A percentile compares a stretch with the other conserved stretches of the same genome.
These are phyloP conservation scores for Corvus cornix DNA, from an alignment of 2,113 vertebrate genomes.

Conservation along the genomic window DNA sequence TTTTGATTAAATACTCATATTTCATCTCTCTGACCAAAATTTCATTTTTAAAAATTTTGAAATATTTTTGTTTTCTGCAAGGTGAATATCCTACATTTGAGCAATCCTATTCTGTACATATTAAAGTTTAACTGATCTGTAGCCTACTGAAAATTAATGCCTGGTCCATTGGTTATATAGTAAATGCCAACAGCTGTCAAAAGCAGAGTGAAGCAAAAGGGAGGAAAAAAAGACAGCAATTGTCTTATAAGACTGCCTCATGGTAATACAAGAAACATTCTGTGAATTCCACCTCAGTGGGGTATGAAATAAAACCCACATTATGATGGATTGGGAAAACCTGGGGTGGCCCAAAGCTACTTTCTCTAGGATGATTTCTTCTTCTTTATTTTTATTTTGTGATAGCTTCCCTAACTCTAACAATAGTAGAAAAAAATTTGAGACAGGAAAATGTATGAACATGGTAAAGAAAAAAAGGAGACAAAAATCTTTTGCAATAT, in stretches of 20 bases:
- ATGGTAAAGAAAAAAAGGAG: not conserved
- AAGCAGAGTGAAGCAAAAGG: conserved; percentile 19
- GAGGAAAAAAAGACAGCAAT: conserved; percentile 72
- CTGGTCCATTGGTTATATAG: not conserved
- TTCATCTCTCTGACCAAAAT: not conserved
- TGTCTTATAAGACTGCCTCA: conserved; percentile 71
- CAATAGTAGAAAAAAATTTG: conserved; percentile 32
- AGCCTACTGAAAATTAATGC: conserved; percentile 17
- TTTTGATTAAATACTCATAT: not conserved
- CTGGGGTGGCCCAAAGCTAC: conserved; percentile 70
- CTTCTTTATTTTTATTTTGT: conserved; percentile 70
- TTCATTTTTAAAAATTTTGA: not conserved
- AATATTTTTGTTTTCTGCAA: not conserved
- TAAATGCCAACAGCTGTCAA: conserved; percentile 51
- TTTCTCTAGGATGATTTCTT: conserved; percentile 74
- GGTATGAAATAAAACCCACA: conserved; percentile 59
- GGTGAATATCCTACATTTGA: not conserved
- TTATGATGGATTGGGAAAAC: conserved; percentile 75
- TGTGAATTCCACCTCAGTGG: conserved; percentile 58
- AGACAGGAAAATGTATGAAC: conserved; percentile 52
- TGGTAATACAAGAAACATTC: conserved; percentile 73
- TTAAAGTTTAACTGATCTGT: not conserved
- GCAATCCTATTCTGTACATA: not conserved
- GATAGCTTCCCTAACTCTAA: conserved; percentile 70
- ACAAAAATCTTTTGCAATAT: conserved; percentile 41